Conservation (phyloP, 2,888 invertebrate genomes). For the Heliconius erato region DNA sequence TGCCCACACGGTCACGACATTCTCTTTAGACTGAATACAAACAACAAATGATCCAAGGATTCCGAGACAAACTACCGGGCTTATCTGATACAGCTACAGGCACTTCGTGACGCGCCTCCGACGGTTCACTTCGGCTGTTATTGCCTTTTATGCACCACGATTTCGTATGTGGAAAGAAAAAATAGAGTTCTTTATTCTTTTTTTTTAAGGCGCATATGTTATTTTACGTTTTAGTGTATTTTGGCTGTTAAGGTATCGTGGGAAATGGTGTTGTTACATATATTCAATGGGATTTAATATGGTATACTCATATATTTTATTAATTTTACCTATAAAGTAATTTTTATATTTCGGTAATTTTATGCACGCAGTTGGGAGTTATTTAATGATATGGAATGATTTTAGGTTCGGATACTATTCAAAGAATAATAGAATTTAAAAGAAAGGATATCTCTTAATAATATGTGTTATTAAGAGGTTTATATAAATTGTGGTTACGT, state of each 20-base stretch:
- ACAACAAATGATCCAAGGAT: slow-evolving; percentile 78
- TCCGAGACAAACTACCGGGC: slow-evolving; percentile 80
- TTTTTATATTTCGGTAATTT: too few relatives aligned
- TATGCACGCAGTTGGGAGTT: too few relatives aligned
- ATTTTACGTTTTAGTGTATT: not conserved
- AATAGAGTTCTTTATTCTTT: slow-evolving; percentile 43
- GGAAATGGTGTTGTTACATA: not conserved
- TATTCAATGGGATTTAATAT: not conserved
- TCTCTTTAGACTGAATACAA: slow-evolving; percentile 62
- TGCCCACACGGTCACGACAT: slow-evolving; percentile 78
- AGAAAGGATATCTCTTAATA: too few relatives aligned
- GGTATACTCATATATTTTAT: not conserved
- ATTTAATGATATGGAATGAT: too few relatives aligned
- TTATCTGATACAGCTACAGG: slow-evolving; percentile 82
- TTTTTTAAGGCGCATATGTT: slow-evolving; percentile 17
- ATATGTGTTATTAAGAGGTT: too few relatives aligned
- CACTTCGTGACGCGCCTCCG: slow-evolving; percentile 75
- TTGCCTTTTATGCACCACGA: slow-evolving; percentile 54
- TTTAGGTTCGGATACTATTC: not conserved
- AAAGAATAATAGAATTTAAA: not conserved
- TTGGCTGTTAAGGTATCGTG: not conserved
- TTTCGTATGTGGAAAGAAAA: slow-evolving; percentile 57
- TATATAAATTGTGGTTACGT: too few relatives aligned
- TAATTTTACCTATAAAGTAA: not conserved
- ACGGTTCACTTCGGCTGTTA: slow-evolving; percentile 55